Base-by-base conservation (phyloP, 2,888 invertebrate genomes). In the Pemphredon lugubris region DNA sequence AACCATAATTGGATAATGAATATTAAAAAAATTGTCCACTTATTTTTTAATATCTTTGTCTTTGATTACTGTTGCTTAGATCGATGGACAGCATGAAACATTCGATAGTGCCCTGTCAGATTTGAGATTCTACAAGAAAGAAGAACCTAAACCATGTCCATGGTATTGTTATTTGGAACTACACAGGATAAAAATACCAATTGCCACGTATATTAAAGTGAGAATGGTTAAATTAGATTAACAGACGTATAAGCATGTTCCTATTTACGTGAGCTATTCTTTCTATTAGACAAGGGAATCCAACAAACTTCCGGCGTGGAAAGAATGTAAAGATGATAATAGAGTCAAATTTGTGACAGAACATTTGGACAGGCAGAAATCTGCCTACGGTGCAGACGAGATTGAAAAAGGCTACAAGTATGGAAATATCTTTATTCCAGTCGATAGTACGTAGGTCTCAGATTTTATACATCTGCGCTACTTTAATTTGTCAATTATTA, bases 181-280 rank as follows among this genome's bases (percentile, higher is more conserved):
- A 57, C 40, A 30, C n/a, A 72, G 73, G 16, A 26, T 77, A 11
- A 1, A 20, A 4, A 83, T 86, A 37, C 73, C 79, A 20, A 77
- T 83, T 30, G 21, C 4, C 6, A 18, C 47, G 26, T 81, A 75
- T 51, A 53, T 80, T 2, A 86, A 83, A 69, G 84, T 86, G 72
- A 53, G 55, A 13, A 53, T 13, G 1, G 37, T 42, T 45, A 44
- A 0, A 5, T 37, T 37, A 26, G 1, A 21, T n/a, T n/a, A 32
- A 13, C 1, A 37, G 58, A 26, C 3, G 16, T 0, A 14, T 37
- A 1, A 40, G 7, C 23, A 7, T 23, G 16, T 1, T 5, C 42
- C n/a, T 51, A 47, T n/a, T 2, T 37, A 16, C 48, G 16, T 48
- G 45, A 14, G 16, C 37, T n/a, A 5, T n/a, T 20, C 11, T 32